These are phyloP conservation scores for Rapana venosa DNA, from an alignment of 2,888 invertebrate genomes.

Conservation along the genomic window DNA sequence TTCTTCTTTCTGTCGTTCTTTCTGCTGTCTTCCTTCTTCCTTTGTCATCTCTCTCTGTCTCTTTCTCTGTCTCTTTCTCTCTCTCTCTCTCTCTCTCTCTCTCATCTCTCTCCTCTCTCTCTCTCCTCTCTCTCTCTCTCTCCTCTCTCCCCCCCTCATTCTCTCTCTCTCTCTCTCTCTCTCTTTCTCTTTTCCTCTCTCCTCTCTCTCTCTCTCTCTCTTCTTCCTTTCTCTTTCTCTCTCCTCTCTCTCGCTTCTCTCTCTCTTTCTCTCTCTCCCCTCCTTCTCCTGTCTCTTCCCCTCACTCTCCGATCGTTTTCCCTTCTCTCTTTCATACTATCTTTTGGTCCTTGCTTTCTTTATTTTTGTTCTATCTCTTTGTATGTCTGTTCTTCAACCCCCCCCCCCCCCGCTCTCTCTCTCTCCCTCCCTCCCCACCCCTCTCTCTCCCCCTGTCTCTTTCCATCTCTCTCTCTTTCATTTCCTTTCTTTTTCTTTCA, in stretches of 20 bases:
- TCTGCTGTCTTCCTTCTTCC: not conserved
- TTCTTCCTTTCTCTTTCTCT: not conserved
- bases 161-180: not conserved
- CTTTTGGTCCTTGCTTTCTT: no score
- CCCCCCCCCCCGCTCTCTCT: no score
- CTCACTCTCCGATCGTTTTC: no score
- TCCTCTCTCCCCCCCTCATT: not conserved
- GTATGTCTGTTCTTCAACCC: not conserved
- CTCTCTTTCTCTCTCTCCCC: no score
- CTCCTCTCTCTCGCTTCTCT: no score
- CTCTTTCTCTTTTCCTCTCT: not conserved
- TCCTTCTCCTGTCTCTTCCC: no score
- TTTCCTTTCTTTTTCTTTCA: no score
- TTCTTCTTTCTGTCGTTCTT: not conserved
- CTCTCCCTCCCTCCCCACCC: no score
- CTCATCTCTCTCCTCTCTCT: not conserved
- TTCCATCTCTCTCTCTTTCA: not conserved
- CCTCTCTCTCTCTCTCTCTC: not conserved
- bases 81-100: not conserved
- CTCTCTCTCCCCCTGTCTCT: no score
- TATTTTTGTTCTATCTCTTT: not conserved
- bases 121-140: not conserved
- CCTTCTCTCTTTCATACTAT: no score
- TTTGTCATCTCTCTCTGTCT: not conserved
- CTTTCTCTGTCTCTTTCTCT: not conserved